These are phyloP conservation scores for Casuarius casuarius DNA, from an alignment of 2,113 vertebrate genomes.

Conservation along the genomic window DNA sequence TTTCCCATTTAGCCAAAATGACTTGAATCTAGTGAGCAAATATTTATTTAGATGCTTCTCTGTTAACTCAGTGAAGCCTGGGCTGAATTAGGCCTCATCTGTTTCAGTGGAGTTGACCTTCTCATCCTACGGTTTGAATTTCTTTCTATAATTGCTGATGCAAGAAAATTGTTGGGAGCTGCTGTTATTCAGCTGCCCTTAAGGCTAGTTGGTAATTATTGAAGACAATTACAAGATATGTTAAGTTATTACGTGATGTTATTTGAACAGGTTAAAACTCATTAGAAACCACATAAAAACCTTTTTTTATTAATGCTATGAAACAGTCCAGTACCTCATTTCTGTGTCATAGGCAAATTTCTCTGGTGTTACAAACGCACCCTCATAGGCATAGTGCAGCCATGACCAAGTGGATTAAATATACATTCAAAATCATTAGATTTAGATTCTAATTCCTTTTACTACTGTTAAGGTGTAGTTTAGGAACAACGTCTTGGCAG, in stretches of 20 bases:
- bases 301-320: neutral
- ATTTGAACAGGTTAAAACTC: constrained; percentile 65
- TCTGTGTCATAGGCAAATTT: constrained; percentile 38
- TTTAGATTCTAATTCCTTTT: neutral
- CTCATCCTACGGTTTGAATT: neutral
- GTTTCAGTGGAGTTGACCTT: neutral
- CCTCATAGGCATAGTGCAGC: neutral
- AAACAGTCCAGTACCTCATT: neutral
- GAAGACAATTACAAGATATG: constrained; percentile 49
- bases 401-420: neutral
- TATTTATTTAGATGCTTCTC: neutral
- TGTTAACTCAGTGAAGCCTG: neutral
- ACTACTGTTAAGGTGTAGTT: neutral
- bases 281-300: constrained; percentile 63
- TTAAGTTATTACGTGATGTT: constrained; percentile 41
- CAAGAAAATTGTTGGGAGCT: constrained; percentile 3
- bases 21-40: neutral
- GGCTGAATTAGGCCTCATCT: neutral
- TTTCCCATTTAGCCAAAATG: neutral
- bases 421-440: neutral
- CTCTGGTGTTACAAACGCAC: neutral
- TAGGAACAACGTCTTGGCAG: neutral
- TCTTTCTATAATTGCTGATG: neutral
- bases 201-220: constrained; percentile 46
- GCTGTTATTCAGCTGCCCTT: constrained; percentile 51